Percentiles rank a stretch among this genome's conserved stretches.
Conservation (phyloP, 2,888 invertebrate species). For the Aphodius sticticus region DNA sequence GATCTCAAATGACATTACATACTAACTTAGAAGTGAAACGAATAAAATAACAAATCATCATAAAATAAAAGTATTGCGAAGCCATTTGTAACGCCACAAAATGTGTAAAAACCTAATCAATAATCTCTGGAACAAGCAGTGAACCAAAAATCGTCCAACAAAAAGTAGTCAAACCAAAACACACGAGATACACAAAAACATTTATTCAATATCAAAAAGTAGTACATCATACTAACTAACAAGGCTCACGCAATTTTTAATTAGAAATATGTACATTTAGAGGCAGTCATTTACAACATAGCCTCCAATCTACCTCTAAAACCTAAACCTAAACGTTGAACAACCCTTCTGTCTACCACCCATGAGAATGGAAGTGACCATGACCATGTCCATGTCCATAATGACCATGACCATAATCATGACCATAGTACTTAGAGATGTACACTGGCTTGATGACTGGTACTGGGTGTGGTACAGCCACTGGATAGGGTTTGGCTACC, state of each 20-base stretch:
- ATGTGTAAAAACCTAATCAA: too few relatives aligned
- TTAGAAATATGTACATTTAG: background rate
- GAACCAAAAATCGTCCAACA: background rate
- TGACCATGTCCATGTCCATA: background rate
- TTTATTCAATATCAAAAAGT: background rate
- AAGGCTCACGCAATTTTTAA: background rate
- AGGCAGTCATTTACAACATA: background rate
- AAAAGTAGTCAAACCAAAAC: background rate
- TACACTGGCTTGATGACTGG: slow-evolving; percentile 56
- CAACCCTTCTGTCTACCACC: background rate
- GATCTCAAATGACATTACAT: too few relatives aligned
- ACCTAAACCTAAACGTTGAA: too few relatives aligned
- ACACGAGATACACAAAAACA: background rate
- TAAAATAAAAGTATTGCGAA: too few relatives aligned
- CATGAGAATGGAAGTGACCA: background rate
- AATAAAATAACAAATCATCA: too few relatives aligned
- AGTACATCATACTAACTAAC: background rate
- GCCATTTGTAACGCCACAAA: too few relatives aligned
- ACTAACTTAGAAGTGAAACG: too few relatives aligned
- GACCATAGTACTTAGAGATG: slow-evolving; percentile 51
- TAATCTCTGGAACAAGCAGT: background rate
- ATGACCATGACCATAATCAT: slow-evolving; percentile 14
- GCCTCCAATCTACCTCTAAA: background rate
- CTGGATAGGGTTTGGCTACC: slow-evolving; percentile 53
- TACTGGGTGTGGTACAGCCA: slow-evolving; percentile 56